Conservation (phyloP, 1,140 invertebrate species). For the Probaryconus sp. region DNA sequence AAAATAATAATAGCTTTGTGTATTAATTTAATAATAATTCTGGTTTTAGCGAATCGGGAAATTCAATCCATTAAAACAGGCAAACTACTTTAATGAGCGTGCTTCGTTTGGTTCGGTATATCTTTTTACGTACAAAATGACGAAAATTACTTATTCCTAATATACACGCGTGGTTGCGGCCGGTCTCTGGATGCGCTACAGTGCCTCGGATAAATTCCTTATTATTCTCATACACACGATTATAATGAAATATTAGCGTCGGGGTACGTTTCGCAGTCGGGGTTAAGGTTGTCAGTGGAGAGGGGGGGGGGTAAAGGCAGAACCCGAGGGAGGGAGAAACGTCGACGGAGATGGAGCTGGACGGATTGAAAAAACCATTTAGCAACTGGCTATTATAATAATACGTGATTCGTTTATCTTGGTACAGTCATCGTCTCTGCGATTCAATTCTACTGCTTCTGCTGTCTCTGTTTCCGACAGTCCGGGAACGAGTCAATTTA, state of each 20-base stretch:
- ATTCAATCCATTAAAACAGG: too few relatives aligned
- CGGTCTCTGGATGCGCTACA: constrained; percentile 61
- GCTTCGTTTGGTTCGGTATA: constrained; percentile 56
- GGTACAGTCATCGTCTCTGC: constrained; percentile 68
- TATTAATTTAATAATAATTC: too few relatives aligned
- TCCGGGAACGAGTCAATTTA: constrained; percentile 61
- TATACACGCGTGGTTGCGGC: constrained; percentile 63
- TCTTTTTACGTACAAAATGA: constrained; percentile 65
- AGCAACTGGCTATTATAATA: constrained; percentile 79
- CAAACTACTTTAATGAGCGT: constrained; percentile 62
- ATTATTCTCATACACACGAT: constrained; percentile 77
- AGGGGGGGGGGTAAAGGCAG: too few relatives aligned
- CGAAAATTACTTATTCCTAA: constrained; percentile 67
- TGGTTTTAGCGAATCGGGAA: too few relatives aligned
- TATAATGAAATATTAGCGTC: constrained; percentile 76
- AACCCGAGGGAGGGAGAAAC: constrained; percentile 10
- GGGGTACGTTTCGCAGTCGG: constrained; percentile 58
- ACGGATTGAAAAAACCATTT: constrained; percentile 79
- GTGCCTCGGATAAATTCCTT: constrained; percentile 73
- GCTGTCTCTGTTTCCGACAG: constrained; percentile 63
- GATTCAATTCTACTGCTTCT: constrained; percentile 63
- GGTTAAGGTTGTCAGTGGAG: constrained; percentile 28
- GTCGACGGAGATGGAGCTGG: constrained; percentile 56
- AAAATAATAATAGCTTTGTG: too few relatives aligned
- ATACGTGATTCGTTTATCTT: constrained; percentile 79